These are phyloP conservation scores for Aethina tumida DNA, from an alignment of 1,140 invertebrate genomes.

Conservation along the genomic window DNA sequence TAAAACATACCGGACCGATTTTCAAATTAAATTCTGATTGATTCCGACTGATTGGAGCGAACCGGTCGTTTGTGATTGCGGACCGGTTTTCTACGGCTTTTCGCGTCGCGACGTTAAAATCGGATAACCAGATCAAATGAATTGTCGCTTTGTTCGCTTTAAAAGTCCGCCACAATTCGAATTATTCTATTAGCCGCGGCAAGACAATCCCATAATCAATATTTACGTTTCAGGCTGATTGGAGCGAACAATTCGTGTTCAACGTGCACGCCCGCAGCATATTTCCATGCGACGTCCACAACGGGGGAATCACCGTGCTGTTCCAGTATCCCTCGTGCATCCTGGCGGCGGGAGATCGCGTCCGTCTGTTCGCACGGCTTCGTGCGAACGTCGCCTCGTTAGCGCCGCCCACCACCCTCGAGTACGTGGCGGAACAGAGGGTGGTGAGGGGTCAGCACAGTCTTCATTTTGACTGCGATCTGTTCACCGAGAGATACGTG, in stretches of 20 bases:
- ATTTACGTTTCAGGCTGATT: slow-evolving; percentile 51
- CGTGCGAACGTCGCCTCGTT: slow-evolving; percentile 56
- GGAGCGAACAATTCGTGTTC: slow-evolving; percentile 72
- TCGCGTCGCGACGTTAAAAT: not conserved
- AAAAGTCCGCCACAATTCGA: no score
- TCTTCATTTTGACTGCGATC: slow-evolving; percentile 67
- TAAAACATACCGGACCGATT: no score
- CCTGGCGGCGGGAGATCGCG: slow-evolving; percentile 57
- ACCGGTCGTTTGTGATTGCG: not conserved
- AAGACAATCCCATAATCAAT: not conserved
- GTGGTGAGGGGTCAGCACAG: slow-evolving; percentile 56
- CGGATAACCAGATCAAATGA: not conserved
- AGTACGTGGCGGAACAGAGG: slow-evolving; percentile 55
- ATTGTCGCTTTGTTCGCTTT: not conserved
- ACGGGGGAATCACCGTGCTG: slow-evolving; percentile 57
- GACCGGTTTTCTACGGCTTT: not conserved
- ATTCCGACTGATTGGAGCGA: not conserved
- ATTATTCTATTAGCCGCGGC: not conserved
- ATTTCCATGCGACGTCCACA: slow-evolving; percentile 62
- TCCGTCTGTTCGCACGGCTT: slow-evolving; percentile 60
- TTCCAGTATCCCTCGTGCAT: slow-evolving; percentile 76
- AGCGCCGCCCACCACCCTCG: slow-evolving; percentile 46
- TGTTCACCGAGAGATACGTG: slow-evolving; percentile 68
- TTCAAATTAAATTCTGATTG: no score
- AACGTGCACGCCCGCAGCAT: slow-evolving; percentile 71